Evolutionary conservation across 1,140 invertebrate species (phyloP), one percentile per base, ranked within the genome.

Genomic region (Mercenaria mercenaria): DNA sequence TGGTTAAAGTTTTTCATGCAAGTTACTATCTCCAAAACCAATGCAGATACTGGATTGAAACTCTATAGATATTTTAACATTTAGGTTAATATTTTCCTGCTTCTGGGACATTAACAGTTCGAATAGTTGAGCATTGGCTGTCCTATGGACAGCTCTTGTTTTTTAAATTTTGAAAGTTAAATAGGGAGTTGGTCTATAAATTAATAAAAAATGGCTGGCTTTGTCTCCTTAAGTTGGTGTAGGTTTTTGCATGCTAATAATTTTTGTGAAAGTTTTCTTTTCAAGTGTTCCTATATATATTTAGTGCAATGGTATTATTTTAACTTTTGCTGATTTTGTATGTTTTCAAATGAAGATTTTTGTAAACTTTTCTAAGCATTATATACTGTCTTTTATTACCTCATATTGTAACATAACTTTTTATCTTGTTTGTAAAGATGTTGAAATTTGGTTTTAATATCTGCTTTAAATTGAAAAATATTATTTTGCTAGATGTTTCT

Each of bases 381-480:
- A 72, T 72, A 20, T 72, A 67, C 67, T 72, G 67, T 34, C 67
- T 72, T 72, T 37, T 72, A n/a, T 72, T 72, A 72, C 67, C 67
- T 72, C 67, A 41, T 41, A 18, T 72, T 72, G 11, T 72, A 37
- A 72, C 20, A 8, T 13, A 39, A 39, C 67, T 72, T 72, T 39
- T 72, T 72, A 39, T 10, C n/a, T 29, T 26, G 23, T 64, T 29
- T 56, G 52, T 56, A n/a, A 20, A 56, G 4, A 56, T 56, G 52
- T 4, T 56, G 52, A 4, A 56, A 4, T 18, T 47, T 47, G 43
- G 52, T 23, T 23, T 56, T 23, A 56, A 56, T 56, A 4, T 15
- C 20, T 56, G 13, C n/a, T n/a, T 56, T 56, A 23, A 15, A 23
- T 4, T 56, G 4, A 3, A 4, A 20, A 4, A 23, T 56, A 56